Percentiles rank a stretch among this genome's conserved stretches.
Evolutionary conservation across 1,140 invertebrate genomes (phyloP).

Genomic region (Bombus consobrinus): DNA sequence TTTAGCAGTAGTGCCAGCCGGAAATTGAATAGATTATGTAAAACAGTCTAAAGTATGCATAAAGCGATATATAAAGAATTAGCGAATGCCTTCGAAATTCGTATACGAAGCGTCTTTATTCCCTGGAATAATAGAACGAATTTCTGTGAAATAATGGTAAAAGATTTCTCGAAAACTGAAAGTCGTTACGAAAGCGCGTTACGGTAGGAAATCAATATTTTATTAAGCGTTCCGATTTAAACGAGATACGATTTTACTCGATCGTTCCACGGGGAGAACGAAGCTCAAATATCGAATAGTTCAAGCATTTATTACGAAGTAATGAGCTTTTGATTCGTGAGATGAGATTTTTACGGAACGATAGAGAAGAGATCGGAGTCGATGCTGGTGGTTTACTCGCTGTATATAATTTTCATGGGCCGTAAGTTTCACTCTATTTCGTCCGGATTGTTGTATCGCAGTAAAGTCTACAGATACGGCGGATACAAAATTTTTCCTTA

Average conservation of each 20-base stretch:
- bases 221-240: not conserved
- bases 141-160: not conserved
- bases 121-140: no score
- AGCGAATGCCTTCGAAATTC: not conserved
- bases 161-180: not conserved
- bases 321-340: conserved; percentile 4
- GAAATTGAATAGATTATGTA: conserved; percentile 1
- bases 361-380: not conserved
- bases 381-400: not conserved
- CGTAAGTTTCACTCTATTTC: not conserved
- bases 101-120: not conserved
- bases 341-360: conserved; percentile 12
- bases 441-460: not conserved
- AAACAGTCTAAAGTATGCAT: not conserved
- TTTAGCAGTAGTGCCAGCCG: not conserved
- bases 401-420: conserved; percentile 20
- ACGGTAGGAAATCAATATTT: not conserved
- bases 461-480: not conserved
- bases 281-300: not conserved
- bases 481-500: not conserved
- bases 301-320: not conserved
- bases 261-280: not conserved
- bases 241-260: not conserved
- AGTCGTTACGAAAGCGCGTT: not conserved
- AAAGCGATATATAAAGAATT: not conserved